phyloP scores from a whole-genome alignment of 2,888 invertebrate species.

The Trichacis sp. region DNA sequence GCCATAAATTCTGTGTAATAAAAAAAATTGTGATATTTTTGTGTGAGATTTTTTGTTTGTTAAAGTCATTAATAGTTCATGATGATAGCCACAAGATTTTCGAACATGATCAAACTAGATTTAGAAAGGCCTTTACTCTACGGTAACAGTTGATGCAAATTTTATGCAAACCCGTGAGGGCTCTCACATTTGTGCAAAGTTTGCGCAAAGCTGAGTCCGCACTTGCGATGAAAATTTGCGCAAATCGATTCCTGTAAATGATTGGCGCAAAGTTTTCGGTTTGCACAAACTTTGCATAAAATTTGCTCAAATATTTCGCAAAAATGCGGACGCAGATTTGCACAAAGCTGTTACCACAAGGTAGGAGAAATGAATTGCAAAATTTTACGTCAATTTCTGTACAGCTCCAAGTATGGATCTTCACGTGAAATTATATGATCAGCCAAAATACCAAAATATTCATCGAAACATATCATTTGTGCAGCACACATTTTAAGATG shows the following conservation, averaged over 20 bases:
- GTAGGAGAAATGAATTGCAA: constrained; percentile 9
- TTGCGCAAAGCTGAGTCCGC: too few relatives aligned
- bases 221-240: too few relatives aligned
- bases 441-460: constrained; percentile 36
- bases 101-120: neutral
- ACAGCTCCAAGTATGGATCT: constrained; percentile 11
- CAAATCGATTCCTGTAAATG: too few relatives aligned
- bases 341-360: too few relatives aligned
- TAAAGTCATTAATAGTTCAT: constrained; percentile 8
- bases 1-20: constrained; percentile 6
- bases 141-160: too few relatives aligned
- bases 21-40: constrained; percentile 14
- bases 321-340: too few relatives aligned
- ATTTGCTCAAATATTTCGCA: too few relatives aligned
- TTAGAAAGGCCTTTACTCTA: constrained; percentile 6
- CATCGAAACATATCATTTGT: constrained; percentile 42
- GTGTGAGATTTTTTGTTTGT: constrained; percentile 17
- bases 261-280: too few relatives aligned
- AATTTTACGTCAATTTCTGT: constrained; percentile 15
- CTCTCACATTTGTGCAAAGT: too few relatives aligned
- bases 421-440: constrained; percentile 34
- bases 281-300: too few relatives aligned
- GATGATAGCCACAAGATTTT: constrained; percentile 11
- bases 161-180: too few relatives aligned
- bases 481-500: constrained; percentile 10